Evolutionary conservation across 1,140 invertebrate genomes (phyloP).

Genomic region (Philopotamus ludificatus): DNA sequence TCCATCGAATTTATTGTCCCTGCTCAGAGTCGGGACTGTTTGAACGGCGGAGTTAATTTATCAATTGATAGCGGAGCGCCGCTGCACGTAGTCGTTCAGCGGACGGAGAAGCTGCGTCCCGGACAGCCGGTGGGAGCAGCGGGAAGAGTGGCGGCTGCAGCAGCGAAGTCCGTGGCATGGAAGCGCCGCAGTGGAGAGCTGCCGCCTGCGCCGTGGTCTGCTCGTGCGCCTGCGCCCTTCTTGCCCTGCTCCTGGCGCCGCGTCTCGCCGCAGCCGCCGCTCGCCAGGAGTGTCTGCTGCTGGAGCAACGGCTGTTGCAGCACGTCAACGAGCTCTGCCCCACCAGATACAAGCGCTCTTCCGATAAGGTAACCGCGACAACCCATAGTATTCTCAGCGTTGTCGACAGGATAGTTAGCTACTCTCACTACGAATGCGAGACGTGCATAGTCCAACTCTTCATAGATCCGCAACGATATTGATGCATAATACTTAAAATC

Average conservation of each 20-base stretch:
- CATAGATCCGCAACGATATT: too few species aligned
- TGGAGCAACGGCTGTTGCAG: constrained; percentile 3
- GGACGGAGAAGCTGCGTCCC: neutral
- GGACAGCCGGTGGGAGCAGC: neutral
- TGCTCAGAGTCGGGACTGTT: too few species aligned
- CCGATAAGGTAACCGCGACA: constrained; percentile 10
- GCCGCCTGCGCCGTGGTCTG: neutral
- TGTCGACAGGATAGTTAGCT: too few species aligned
- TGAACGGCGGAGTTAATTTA: neutral
- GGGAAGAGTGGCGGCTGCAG: constrained; percentile 5
- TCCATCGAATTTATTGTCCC: too few species aligned
- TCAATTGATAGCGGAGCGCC: neutral
- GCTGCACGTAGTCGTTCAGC: neutral
- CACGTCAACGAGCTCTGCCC: neutral
- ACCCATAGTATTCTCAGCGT: too few species aligned
- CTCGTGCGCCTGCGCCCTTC: neutral
- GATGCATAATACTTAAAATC: too few species aligned
- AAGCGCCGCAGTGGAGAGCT: neutral
- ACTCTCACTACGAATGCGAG: too few species aligned
- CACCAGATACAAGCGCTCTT: neutral
- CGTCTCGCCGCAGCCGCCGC: neutral
- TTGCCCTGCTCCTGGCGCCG: neutral
- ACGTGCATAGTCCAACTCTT: too few species aligned
- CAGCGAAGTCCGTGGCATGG: neutral
- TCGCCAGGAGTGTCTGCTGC: neutral